These are phyloP conservation scores for Origma solitaria DNA, from an alignment of 2,113 vertebrate genomes.

Conservation along the genomic window DNA sequence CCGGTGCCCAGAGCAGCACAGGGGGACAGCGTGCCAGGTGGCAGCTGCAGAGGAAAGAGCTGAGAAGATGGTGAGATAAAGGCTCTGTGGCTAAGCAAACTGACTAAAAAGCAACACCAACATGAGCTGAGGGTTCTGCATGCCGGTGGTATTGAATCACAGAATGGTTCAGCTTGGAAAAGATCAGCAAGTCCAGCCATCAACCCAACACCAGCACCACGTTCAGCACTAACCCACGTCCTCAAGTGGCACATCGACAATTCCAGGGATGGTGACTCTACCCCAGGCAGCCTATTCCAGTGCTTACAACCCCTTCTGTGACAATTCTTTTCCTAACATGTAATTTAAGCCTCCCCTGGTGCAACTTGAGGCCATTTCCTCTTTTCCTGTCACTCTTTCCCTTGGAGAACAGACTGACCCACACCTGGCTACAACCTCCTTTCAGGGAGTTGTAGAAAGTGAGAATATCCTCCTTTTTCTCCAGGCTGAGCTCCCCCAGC, in stretches of 20 bases:
- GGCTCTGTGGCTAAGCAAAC: not conserved
- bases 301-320: not conserved
- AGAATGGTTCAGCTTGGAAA: not conserved
- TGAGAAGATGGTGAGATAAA: not conserved
- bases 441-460: not conserved
- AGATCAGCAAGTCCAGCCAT: not conserved
- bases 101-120: not conserved
- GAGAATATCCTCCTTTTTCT: not conserved
- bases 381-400: not conserved
- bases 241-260: not conserved
- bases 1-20: not conserved
- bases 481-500: not conserved
- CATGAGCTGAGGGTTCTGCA: not conserved
- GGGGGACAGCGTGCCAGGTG: not conserved
- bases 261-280: not conserved
- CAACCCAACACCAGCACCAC: not conserved
- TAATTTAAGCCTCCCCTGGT: not conserved
- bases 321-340: not conserved
- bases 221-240: not conserved
- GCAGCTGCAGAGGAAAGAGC: not conserved
- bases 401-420: not conserved
- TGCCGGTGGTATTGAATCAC: not conserved
- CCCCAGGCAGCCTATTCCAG: not conserved
- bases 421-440: not conserved
- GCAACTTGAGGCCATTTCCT: not conserved